phyloP scores from a whole-genome alignment of 2,797 vertebrate species.

The Paramormyrops hopkinsi region DNA sequence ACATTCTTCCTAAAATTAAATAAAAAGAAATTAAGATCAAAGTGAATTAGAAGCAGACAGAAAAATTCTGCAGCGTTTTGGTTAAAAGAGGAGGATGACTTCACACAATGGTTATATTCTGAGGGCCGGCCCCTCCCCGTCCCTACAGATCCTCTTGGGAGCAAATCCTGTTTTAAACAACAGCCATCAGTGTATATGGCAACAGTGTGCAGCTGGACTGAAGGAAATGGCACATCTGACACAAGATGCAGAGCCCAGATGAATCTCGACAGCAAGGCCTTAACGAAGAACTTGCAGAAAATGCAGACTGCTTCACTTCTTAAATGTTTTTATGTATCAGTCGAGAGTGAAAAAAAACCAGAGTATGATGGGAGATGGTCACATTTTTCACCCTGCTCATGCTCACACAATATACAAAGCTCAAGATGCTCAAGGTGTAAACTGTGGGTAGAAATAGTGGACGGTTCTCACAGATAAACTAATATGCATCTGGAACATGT shows the following conservation, averaged over 20 bases:
- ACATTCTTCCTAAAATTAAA: not conserved
- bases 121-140: constrained; percentile 23
- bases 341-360: too few relatives aligned
- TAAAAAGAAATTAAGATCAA: not conserved
- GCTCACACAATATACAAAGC: not conserved
- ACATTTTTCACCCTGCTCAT: not conserved
- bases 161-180: constrained; percentile 13
- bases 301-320: not conserved
- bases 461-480: not conserved
- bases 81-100: constrained; percentile 58
- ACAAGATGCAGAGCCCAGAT: constrained; percentile 4
- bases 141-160: constrained; percentile 17
- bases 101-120: constrained; percentile 31
- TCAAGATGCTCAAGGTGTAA: not conserved
- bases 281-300: not conserved
- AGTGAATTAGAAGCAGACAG: constrained; percentile 7
- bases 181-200: constrained; percentile 38
- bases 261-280: not conserved
- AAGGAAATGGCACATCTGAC: constrained; percentile 8
- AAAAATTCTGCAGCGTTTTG: constrained; percentile 46
- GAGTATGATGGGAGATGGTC: not conserved
- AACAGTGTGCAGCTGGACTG: constrained; percentile 15
- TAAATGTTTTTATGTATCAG: not conserved
- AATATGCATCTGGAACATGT: not conserved
- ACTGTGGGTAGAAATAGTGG: not conserved